Evolutionary conservation across 2,797 vertebrate species (phyloP).

Genomic region (Malacoraja senta): DNA sequence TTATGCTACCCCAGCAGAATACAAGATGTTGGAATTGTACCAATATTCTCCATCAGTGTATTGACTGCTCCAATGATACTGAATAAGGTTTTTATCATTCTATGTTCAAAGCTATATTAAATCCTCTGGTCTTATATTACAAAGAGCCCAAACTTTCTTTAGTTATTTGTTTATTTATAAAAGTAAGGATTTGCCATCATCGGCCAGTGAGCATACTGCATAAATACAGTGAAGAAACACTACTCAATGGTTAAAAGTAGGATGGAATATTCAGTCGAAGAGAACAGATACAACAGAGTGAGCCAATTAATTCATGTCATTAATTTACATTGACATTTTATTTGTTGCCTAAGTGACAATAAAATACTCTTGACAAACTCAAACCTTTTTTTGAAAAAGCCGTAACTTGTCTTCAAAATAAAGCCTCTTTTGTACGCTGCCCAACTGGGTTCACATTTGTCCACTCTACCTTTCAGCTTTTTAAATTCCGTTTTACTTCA

Average conservation of each 20-base stretch:
- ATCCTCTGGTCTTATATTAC: background rate
- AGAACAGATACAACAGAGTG: background rate
- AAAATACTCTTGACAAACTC: no score
- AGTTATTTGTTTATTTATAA: background rate
- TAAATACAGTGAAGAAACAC: background rate
- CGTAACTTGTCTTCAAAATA: background rate
- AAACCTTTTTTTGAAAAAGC: background rate
- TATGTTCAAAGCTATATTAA: background rate
- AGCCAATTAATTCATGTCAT: background rate
- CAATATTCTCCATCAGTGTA: background rate
- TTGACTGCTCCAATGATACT: background rate
- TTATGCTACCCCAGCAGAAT: no score
- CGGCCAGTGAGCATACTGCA: no score
- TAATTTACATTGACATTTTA: background rate
- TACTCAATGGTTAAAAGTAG: background rate
- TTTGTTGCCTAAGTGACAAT: background rate
- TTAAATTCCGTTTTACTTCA: background rate
- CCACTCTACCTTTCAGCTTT: background rate
- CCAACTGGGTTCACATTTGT: background rate
- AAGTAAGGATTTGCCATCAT: background rate
- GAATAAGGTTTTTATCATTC: background rate
- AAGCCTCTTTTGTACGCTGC: background rate
- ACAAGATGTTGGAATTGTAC: background rate
- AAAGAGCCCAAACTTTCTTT: background rate
- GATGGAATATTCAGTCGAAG: background rate